Base-by-base conservation (phyloP, 2,888 invertebrate genomes). In the Suillia variegata region DNA sequence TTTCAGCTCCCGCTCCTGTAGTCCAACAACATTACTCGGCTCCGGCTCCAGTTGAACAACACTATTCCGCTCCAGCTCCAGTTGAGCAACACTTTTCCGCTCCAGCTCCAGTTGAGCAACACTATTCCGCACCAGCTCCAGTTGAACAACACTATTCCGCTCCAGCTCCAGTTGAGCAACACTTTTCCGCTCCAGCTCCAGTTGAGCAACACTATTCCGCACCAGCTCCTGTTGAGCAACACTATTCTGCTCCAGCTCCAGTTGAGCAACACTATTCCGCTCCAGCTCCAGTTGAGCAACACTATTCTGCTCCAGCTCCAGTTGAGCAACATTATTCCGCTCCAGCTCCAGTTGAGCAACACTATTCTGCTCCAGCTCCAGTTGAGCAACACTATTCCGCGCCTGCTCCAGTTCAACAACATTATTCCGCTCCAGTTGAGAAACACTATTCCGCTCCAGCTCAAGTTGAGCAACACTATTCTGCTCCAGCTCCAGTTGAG, bases 341-440 rank as follows among this genome's bases (percentile, higher is more conserved):
- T 1, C 53, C 58, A 22, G 56, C 64, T 1, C 56, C 60, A 0
- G 59, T 42, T 0, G 57, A 53, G 8, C 38, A 8, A 60, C 63
- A 8, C 53, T 38, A 60, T 56, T 55, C 56, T 8, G 58, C 64
- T 0, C 58, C 62, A 1, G 65, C 65, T 1, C 65, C 65, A 0
- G 51, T 47, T n/a, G n/a, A n/a, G n/a, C n/a, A n/a, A n/a, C n/a
- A n/a, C n/a, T 62, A 62, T 50, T 58, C 59, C 24, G 58, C 54
- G 52, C 2, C 62, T 48, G 31, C 60, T 4, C 45, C 67, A 1
- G 68, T n/a, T n/a, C n/a, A n/a, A n/a, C n/a, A n/a, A n/a, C n/a
- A n/a, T n/a, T n/a, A 65, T 0, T 68, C 70, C 1, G 69, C 61
- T 17, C 68, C 66, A 2, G 58, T 59, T 10, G n/a, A n/a, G n/a